Conservation (phyloP, 2,797 vertebrate species). For the Percopsis omiscomaycus region DNA sequence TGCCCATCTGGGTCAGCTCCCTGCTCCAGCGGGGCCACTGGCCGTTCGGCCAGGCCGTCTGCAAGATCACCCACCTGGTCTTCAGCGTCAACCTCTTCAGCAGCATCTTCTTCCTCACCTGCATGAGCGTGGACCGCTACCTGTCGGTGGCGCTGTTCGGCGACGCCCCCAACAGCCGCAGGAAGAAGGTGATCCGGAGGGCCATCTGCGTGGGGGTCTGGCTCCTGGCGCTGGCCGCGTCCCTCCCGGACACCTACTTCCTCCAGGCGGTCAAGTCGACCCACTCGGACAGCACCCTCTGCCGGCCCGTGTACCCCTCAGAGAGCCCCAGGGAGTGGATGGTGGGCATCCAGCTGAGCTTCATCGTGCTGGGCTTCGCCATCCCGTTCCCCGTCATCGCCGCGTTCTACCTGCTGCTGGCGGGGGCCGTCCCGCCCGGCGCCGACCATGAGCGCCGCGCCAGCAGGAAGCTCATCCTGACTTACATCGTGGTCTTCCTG, state of each 20-base stretch:
- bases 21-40: conserved; percentile 87
- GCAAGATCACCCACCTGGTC: conserved; percentile 87
- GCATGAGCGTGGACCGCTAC: conserved; percentile 91
- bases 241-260: conserved; percentile 88
- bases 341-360: conserved; percentile 85
- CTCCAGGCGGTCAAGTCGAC: conserved; percentile 80
- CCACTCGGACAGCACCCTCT: conserved; percentile 76
- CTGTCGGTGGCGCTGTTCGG: conserved; percentile 76
- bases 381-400: conserved; percentile 87
- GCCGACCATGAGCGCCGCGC: conserved; percentile 80
- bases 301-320: conserved; percentile 82
- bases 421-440: conserved; percentile 69
- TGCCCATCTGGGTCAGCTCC: conserved; percentile 88
- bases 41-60: conserved; percentile 85
- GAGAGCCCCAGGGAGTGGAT: conserved; percentile 83
- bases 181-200: conserved; percentile 74
- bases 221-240: conserved; percentile 83
- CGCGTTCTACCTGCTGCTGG: conserved; percentile 83
- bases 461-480: conserved; percentile 83
- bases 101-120: conserved; percentile 92
- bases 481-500: conserved; percentile 88
- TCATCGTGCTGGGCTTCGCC: conserved; percentile 83
- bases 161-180: conserved; percentile 59
- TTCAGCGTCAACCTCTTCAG: conserved; percentile 90
- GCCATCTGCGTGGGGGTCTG: conserved; percentile 83